These are phyloP conservation scores for Cynodonichthys magdalenae DNA, from an alignment of 2,797 vertebrate genomes.

Conservation along the genomic window DNA sequence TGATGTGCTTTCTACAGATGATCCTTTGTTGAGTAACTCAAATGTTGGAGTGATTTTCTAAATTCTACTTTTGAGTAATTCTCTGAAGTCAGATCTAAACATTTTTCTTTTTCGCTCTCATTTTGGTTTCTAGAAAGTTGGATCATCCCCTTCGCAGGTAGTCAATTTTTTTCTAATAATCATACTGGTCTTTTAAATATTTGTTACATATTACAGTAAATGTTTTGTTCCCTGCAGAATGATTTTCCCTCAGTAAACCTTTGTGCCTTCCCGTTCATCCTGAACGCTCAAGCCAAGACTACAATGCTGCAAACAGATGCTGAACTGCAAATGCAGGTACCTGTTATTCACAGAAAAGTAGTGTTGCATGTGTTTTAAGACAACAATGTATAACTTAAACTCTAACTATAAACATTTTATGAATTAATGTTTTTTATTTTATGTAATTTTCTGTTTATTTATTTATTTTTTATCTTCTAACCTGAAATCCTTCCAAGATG, in stretches of 20 bases:
- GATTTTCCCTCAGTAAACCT: slow-evolving; percentile 86
- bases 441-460: too few species aligned
- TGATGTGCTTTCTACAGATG: background rate
- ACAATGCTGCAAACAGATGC: slow-evolving; percentile 98
- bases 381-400: background rate
- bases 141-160: slow-evolving; percentile 92
- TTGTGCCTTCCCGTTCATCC: slow-evolving; percentile 97
- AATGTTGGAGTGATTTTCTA: background rate
- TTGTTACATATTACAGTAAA: background rate
- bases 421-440: too few species aligned
- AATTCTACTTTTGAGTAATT: background rate
- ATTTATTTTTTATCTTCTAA: background rate
- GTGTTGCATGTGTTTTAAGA: background rate
- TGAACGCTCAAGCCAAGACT: slow-evolving; percentile 97
- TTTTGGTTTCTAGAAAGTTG: slow-evolving; percentile 86
- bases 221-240: slow-evolving; percentile 77
- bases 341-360: background rate
- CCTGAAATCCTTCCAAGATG: slow-evolving; percentile 77
- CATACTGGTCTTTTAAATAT: background rate
- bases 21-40: too few species aligned
- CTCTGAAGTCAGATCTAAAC: background rate
- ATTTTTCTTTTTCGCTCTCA: slow-evolving; percentile 13
- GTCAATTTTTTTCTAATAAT: slow-evolving; percentile 10
- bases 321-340: slow-evolving; percentile 98
- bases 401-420: background rate